Conservation (phyloP, 1,140 invertebrate species). For the Brachionus asplanchnoidis region DNA sequence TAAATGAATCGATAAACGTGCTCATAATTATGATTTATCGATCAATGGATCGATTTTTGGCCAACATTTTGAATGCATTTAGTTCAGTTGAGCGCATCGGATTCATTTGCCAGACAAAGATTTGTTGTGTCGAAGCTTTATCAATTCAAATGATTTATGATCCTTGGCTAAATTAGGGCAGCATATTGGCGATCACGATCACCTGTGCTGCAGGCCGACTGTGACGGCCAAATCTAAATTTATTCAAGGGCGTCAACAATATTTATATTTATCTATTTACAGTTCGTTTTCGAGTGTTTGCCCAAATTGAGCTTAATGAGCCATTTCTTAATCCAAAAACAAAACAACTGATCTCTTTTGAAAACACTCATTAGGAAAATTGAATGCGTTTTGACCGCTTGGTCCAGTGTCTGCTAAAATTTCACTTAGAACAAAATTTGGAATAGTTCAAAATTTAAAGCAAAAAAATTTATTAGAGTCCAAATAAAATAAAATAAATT, state of each 20-base stretch:
- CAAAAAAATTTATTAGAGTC: neutral
- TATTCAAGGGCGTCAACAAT: neutral
- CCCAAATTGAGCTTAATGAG: neutral
- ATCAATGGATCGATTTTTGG: neutral
- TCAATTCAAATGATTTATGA: neutral
- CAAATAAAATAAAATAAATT: neutral
- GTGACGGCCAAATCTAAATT: neutral
- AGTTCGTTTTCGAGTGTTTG: neutral
- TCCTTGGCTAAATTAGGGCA: neutral
- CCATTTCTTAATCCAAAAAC: neutral
- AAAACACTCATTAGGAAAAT: neutral
- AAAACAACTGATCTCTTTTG: neutral
- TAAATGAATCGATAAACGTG: neutral
- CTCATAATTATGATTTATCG: slow-evolving; percentile 13
- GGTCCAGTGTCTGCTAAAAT: neutral
- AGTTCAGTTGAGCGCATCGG: neutral
- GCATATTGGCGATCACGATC: neutral
- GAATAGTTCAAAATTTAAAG: neutral
- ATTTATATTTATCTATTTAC: neutral
- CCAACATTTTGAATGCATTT: neutral
- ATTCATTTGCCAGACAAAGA: neutral
- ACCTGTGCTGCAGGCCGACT: neutral
- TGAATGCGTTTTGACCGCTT: neutral
- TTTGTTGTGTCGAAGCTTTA: neutral
- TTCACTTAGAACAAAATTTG: neutral